A percentile compares a stretch with the other conserved stretches of the same genome.
phyloP scores from a whole-genome alignment of 2,888 invertebrate species.

The Amorpha juglandis region DNA sequence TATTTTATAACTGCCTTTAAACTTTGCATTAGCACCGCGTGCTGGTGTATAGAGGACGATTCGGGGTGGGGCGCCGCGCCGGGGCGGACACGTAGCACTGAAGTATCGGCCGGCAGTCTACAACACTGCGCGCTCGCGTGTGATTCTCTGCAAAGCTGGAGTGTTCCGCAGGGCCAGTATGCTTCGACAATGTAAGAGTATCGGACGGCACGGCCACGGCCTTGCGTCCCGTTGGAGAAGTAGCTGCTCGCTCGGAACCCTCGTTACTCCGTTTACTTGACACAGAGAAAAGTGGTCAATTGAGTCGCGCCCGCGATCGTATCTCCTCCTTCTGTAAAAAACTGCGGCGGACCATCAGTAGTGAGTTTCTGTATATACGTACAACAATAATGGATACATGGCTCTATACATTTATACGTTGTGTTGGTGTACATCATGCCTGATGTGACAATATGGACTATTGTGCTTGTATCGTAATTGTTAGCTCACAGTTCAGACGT shows the following conservation, averaged over 20 bases:
- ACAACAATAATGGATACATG: constrained; percentile 5
- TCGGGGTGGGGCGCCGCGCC: constrained; percentile 56
- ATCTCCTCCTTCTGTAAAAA: constrained; percentile 79
- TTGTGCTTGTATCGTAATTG: constrained; percentile 48
- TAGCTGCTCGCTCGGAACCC: constrained; percentile 73
- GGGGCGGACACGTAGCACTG: constrained; percentile 47
- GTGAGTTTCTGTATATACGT: constrained; percentile 62
- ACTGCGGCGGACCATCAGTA: constrained; percentile 80
- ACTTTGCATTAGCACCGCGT: constrained; percentile 68
- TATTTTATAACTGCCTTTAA: constrained; percentile 46
- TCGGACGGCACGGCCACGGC: constrained; percentile 66
- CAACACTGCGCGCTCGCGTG: constrained; percentile 75
- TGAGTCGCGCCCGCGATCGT: constrained; percentile 76
- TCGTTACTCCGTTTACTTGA: constrained; percentile 75
- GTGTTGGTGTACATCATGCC: neutral
- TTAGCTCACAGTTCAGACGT: constrained; percentile 49
- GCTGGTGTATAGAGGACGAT: constrained; percentile 54
- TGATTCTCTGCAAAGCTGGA: constrained; percentile 78
- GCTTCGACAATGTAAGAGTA: constrained; percentile 80
- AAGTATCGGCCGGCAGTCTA: constrained; percentile 68
- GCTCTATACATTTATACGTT: neutral
- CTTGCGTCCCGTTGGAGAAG: constrained; percentile 72
- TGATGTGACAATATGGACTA: constrained; percentile 26
- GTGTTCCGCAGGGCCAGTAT: constrained; percentile 79
- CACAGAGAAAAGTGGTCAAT: constrained; percentile 71